Percentiles rank a stretch among this genome's conserved stretches.
Conservation (phyloP, 1,140 invertebrate genomes). For the Triops longicaudatus region DNA sequence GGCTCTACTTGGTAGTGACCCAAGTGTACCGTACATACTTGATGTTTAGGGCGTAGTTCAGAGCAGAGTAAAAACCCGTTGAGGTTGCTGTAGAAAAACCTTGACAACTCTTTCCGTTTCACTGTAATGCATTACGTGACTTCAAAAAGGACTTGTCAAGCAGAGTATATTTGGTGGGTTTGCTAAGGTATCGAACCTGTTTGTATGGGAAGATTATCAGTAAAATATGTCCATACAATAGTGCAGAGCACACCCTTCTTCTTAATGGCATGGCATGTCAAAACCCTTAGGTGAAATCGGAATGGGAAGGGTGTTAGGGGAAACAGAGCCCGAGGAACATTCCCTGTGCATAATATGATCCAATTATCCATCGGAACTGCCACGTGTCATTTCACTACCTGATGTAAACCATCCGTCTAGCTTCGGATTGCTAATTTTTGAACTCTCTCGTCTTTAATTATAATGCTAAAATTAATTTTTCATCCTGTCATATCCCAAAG, state of each 20-base stretch:
- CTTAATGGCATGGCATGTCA: not conserved
- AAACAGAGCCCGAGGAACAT: not conserved
- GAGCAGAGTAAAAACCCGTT: not conserved
- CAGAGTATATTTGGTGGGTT: not conserved
- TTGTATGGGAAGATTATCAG: not conserved
- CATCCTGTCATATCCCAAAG: too few relatives aligned
- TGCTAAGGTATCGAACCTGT: not conserved
- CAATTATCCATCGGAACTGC: conserved; percentile 2
- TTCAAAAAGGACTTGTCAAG: not conserved
- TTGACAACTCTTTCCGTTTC: not conserved
- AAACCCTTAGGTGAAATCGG: not conserved
- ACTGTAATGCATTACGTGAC: not conserved
- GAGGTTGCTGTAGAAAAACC: not conserved
- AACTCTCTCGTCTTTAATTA: not conserved
- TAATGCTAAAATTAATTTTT: not conserved
- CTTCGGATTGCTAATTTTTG: not conserved
- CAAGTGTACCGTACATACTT: not conserved
- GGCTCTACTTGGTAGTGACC: not conserved
- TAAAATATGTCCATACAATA: not conserved
- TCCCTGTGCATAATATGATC: not conserved
- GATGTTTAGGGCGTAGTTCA: not conserved
- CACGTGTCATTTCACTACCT: not conserved
- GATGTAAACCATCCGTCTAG: not conserved
- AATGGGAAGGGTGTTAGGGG: not conserved
- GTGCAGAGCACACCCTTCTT: not conserved